A percentile compares a stretch with the other conserved stretches of the same genome.
phyloP scores from a whole-genome alignment of 1,140 invertebrate genomes.

The Achatina immaculata region DNA sequence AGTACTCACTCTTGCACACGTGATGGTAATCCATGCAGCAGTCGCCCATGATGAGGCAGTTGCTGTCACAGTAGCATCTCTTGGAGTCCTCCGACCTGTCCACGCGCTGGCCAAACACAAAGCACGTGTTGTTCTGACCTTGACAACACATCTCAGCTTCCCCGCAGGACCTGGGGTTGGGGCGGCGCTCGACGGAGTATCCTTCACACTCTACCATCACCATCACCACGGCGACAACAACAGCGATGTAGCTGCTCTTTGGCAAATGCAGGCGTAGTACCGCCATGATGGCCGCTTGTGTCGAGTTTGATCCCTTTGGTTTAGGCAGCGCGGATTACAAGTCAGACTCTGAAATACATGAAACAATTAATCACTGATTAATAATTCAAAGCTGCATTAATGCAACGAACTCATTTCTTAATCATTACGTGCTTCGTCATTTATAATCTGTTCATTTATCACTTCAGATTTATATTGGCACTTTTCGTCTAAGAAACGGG shows the following conservation, averaged over 20 bases:
- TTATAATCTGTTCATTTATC: no score
- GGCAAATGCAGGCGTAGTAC: background rate
- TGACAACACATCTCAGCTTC: slow-evolving; percentile 55
- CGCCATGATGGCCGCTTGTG: background rate
- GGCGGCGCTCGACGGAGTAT: background rate
- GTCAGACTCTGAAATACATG: no score
- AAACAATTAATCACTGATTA: no score
- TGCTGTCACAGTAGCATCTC: slow-evolving; percentile 61
- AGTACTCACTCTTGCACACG: slow-evolving; percentile 54
- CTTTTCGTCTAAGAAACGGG: no score
- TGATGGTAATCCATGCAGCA: slow-evolving; percentile 60
- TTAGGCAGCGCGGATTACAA: no score
- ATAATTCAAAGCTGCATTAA: no score
- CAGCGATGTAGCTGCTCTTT: background rate
- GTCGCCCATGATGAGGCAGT: slow-evolving; percentile 56
- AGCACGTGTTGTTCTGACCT: slow-evolving; percentile 62
- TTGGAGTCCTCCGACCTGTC: slow-evolving; percentile 48
- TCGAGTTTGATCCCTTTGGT: no score
- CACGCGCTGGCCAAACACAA: slow-evolving; percentile 52
- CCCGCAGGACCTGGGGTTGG: slow-evolving; percentile 45
- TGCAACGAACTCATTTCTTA: no score
- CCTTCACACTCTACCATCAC: background rate
- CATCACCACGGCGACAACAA: background rate
- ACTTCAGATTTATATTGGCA: no score
- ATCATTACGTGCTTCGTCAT: no score